Conservation (phyloP, 2,888 invertebrate species). For the Brachypalpus laphriformis region DNA sequence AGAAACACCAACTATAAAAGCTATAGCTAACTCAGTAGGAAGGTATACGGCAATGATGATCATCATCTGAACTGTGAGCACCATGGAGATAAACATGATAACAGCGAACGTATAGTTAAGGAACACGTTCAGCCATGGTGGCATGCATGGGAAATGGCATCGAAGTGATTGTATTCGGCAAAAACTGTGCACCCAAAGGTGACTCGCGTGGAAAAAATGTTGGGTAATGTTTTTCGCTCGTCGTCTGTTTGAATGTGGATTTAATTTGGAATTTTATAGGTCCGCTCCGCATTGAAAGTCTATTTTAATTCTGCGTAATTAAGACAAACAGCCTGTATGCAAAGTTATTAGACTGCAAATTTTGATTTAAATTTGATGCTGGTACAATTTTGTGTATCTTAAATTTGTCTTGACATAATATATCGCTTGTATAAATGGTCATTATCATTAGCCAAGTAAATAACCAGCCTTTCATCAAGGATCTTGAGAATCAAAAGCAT, state of each 20-base stretch:
- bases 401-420: no score
- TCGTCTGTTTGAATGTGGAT: conserved; percentile 36
- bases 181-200: conserved; percentile 33
- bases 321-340: conserved; percentile 6
- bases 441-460: no score
- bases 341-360: no score
- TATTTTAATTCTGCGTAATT: conserved; percentile 41
- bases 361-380: no score
- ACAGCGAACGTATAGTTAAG: conserved; percentile 40
- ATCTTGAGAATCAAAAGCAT: no score
- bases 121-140: conserved; percentile 65
- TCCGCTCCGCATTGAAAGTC: conserved; percentile 21
- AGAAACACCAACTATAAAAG: no score
- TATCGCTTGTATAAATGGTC: no score
- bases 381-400: no score
- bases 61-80: conserved; percentile 56
- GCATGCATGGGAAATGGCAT: conserved; percentile 63
- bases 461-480: no score
- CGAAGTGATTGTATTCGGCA: conserved; percentile 24
- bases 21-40: conserved; percentile 42
- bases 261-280: conserved; percentile 19
- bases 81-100: conserved; percentile 64
- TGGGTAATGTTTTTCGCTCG: conserved; percentile 20
- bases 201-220: conserved; percentile 59
- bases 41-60: conserved; percentile 48